These are phyloP conservation scores for Cuculus canorus DNA, from an alignment of 2,797 vertebrate genomes.

Conservation along the genomic window DNA sequence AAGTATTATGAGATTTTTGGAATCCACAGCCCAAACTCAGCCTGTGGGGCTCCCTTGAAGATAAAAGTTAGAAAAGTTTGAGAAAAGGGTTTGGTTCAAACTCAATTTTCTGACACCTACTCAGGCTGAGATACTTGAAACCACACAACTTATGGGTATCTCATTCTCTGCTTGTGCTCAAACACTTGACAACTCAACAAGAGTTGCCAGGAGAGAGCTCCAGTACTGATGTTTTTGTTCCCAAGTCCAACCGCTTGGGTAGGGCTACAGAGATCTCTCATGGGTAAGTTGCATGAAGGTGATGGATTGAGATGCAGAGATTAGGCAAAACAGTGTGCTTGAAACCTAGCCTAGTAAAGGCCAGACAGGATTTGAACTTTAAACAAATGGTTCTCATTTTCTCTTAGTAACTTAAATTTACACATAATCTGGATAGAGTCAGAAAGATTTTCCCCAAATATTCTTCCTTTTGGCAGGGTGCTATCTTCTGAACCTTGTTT, in stretches of 20 bases:
- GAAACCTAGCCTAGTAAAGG: constrained; percentile 51
- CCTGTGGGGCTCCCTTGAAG: not conserved
- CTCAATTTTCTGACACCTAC: constrained; percentile 39
- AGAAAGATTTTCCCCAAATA: constrained; percentile 39
- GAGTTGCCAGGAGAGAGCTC: constrained; percentile 36
- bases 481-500: constrained; percentile 51
- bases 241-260: not conserved
- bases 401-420: constrained; percentile 51
- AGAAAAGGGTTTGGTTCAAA: constrained; percentile 11
- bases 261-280: not conserved
- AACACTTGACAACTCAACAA: constrained; percentile 2
- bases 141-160: not conserved
- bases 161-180: constrained; percentile 18
- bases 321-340: constrained; percentile 50
- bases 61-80: constrained; percentile 10
- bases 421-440: constrained; percentile 31
- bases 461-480: constrained; percentile 44
- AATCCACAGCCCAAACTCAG: not conserved
- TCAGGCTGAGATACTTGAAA: constrained; percentile 38
- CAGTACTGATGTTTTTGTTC: constrained; percentile 7
- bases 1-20: not conserved
- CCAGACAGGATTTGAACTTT: constrained; percentile 58
- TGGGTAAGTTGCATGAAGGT: constrained; percentile 50
- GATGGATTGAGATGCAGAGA: constrained; percentile 17
- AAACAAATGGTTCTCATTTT: constrained; percentile 66